Percentiles rank a stretch among this genome's conserved stretches.
phyloP scores from a whole-genome alignment of 2,797 vertebrate genomes.

The Anas capensis region DNA sequence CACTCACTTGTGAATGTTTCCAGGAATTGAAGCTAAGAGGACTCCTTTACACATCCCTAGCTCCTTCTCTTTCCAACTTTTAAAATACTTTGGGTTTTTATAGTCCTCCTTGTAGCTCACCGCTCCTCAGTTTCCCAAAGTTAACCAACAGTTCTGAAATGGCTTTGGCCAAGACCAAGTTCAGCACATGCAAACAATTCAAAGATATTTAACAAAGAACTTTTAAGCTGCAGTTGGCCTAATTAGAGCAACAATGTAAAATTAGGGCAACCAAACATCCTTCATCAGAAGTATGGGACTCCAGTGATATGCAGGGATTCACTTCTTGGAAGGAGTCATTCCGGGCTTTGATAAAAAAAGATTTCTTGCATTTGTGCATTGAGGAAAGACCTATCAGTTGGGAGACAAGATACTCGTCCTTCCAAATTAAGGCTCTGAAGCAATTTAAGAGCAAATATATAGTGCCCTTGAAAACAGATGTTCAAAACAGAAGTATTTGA shows the following conservation, averaged over 20 bases:
- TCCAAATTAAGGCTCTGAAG: neutral
- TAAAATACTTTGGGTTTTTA: neutral
- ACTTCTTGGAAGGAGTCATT: neutral
- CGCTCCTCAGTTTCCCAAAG: neutral
- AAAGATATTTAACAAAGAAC: neutral
- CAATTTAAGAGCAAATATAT: neutral
- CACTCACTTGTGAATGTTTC: too few relatives aligned
- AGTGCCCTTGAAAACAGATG: neutral
- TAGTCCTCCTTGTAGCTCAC: neutral
- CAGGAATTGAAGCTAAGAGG: neutral
- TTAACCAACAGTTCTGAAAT: neutral
- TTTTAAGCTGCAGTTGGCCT: neutral
- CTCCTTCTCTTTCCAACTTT: neutral
- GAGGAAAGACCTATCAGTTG: fast-evolving
- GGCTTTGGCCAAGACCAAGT: neutral
- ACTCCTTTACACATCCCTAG: neutral
- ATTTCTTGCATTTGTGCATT: neutral
- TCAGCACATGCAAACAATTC: neutral
- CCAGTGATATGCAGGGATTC: neutral
- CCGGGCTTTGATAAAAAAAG: neutral
- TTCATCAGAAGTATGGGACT: neutral
- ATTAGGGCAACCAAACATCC: neutral
- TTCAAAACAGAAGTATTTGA: neutral
- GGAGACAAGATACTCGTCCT: neutral
- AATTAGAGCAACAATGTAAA: neutral